These are phyloP conservation scores for Epicampocera succincta DNA, from an alignment of 2,888 invertebrate genomes.

Conservation along the genomic window DNA sequence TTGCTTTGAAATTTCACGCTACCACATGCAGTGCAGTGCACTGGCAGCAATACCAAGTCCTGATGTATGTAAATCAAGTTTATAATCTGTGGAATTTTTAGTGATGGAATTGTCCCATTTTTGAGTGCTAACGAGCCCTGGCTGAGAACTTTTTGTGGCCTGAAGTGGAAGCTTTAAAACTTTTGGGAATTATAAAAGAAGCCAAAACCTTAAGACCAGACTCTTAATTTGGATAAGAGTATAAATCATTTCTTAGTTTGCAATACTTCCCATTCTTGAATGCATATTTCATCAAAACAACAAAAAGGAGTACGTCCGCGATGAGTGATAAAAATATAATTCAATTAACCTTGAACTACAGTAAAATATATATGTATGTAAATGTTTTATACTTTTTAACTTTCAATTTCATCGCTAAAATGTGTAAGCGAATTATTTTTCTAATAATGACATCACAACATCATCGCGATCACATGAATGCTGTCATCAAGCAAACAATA, in stretches of 20 bases:
- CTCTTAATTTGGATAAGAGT: no score
- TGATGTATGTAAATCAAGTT: no score
- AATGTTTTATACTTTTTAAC: constrained; percentile 12
- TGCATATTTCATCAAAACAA: constrained; percentile 2
- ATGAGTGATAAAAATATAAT: constrained; percentile 31
- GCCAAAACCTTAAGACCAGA: no score
- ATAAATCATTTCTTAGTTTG: not conserved
- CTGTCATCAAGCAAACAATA: constrained; percentile 50
- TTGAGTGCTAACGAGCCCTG: no score
- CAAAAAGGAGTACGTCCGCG: not conserved
- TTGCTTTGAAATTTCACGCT: no score
- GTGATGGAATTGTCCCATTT: no score
- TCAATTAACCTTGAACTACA: constrained; percentile 60
- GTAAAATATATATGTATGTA: constrained; percentile 28
- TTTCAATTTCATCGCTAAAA: constrained; percentile 41
- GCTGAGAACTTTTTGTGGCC: no score
- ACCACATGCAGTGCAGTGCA: no score
- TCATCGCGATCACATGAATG: constrained; percentile 36
- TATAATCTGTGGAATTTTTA: no score
- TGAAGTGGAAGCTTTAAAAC: no score
- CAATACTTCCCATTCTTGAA: constrained; percentile 11
- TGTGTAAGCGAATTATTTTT: not conserved
- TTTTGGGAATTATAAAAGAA: no score
- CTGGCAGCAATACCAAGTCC: no score
- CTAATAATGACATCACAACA: constrained; percentile 59